A percentile compares a stretch with the other conserved stretches of the same genome.
Conservation (phyloP, 1,140 invertebrate species). For the Drosophila pachea region DNA sequence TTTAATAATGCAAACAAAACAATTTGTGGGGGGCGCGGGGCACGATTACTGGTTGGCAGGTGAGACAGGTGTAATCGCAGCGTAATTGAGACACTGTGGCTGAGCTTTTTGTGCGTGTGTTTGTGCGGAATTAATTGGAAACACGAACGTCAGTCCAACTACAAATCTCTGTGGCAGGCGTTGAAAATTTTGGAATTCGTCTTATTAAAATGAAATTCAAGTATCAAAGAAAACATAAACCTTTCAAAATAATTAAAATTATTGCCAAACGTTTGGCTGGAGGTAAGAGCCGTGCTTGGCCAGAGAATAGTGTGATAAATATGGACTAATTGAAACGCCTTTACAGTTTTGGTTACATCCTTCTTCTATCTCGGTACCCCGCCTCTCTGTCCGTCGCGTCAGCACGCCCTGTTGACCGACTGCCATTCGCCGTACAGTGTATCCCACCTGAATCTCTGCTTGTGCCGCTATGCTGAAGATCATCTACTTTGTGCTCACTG, state of each 20-base stretch:
- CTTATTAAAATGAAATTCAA: constrained; percentile 63
- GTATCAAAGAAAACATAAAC: constrained; percentile 61
- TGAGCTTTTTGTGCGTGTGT: constrained; percentile 16
- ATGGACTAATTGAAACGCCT: neutral
- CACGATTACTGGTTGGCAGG: too few relatives aligned
- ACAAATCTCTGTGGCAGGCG: neutral
- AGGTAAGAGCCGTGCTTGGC: constrained; percentile 43
- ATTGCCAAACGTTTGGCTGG: constrained; percentile 18
- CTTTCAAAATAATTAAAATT: constrained; percentile 56
- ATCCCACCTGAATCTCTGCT: constrained; percentile 13
- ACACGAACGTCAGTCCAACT: neutral
- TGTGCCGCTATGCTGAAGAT: constrained; percentile 39
- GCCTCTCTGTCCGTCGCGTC: constrained; percentile 32
- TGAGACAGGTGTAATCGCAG: neutral
- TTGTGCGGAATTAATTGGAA: constrained; percentile 46
- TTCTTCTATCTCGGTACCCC: constrained; percentile 51
- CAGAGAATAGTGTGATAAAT: too few relatives aligned
- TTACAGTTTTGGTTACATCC: constrained; percentile 36
- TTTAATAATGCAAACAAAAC: constrained; percentile 37
- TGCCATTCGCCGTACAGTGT: constrained; percentile 27
- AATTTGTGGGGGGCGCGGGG: too few relatives aligned
- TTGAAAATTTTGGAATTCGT: constrained; percentile 36
- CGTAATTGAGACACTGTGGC: constrained; percentile 48
- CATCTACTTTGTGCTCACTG: constrained; percentile 48
- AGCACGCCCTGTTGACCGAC: constrained; percentile 9